phyloP scores from a whole-genome alignment of 2,113 vertebrate species.

The Promerops cafer region DNA sequence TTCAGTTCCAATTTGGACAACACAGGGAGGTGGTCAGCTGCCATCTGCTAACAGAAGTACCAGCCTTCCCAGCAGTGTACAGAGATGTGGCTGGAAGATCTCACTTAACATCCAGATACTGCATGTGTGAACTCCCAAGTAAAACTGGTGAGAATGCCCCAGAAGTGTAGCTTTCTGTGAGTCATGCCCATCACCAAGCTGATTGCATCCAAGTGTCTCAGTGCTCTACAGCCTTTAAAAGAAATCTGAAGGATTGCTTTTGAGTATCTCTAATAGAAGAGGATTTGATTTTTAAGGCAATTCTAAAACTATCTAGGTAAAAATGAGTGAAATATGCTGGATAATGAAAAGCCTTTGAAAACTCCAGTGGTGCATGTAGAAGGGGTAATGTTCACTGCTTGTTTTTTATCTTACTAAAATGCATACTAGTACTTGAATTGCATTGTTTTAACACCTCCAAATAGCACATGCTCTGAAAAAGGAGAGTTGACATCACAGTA shows the following conservation, averaged over 20 bases:
- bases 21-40: background rate
- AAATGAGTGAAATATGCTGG: conserved; percentile 8
- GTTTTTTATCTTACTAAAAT: conserved; percentile 27
- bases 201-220: background rate
- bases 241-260: background rate
- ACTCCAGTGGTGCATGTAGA: background rate
- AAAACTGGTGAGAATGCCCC: background rate
- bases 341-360: conserved; percentile 38
- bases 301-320: conserved; percentile 15
- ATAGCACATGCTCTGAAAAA: background rate
- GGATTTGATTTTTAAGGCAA: background rate
- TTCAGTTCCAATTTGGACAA: background rate
- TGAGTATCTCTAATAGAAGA: background rate
- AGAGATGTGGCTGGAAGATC: background rate
- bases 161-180: background rate
- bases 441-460: background rate
- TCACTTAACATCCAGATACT: background rate
- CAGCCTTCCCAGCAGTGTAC: background rate
- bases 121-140: background rate
- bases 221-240: background rate
- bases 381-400: background rate
- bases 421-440: conserved; percentile 19
- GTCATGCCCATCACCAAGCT: background rate
- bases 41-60: background rate
- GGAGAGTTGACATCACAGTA: background rate